These are phyloP conservation scores for Ataeniobius toweri DNA, from an alignment of 2,797 vertebrate species.

Conservation along the genomic window DNA sequence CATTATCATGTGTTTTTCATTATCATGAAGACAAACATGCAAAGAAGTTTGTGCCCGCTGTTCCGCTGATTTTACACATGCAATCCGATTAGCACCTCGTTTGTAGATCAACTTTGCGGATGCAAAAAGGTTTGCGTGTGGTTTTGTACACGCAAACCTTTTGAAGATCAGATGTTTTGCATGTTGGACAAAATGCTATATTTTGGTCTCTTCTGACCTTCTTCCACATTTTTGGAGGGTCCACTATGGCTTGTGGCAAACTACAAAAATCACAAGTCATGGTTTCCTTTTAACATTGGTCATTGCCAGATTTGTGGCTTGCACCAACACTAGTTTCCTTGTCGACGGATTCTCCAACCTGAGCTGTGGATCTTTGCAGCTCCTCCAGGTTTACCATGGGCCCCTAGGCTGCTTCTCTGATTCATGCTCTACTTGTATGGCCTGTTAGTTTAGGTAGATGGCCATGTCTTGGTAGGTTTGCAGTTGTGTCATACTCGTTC, in stretches of 20 bases:
- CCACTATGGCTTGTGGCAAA: not conserved
- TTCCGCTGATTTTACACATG: no score
- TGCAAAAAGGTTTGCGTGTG: no score
- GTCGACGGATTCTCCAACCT: not conserved
- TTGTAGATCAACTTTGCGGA: no score
- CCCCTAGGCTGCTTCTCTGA: not conserved
- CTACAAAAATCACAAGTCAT: not conserved
- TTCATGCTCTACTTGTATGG: not conserved
- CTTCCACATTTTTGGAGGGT: not conserved
- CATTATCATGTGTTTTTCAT: no score
- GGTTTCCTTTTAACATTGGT: not conserved
- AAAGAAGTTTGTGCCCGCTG: no score
- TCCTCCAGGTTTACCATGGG: no score
- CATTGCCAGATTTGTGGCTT: not conserved
- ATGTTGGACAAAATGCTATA: not conserved
- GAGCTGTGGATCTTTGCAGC: not conserved
- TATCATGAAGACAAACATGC: no score
- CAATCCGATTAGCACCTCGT: no score
- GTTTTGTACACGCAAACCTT: no score
- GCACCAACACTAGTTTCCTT: not conserved
- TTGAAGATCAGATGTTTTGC: no score
- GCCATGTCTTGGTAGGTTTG: not conserved
- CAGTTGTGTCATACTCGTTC: not conserved
- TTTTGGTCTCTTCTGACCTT: not conserved
- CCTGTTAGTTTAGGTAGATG: not conserved